Conservation (phyloP, 1,140 invertebrate genomes). For the Patella vulgata region DNA sequence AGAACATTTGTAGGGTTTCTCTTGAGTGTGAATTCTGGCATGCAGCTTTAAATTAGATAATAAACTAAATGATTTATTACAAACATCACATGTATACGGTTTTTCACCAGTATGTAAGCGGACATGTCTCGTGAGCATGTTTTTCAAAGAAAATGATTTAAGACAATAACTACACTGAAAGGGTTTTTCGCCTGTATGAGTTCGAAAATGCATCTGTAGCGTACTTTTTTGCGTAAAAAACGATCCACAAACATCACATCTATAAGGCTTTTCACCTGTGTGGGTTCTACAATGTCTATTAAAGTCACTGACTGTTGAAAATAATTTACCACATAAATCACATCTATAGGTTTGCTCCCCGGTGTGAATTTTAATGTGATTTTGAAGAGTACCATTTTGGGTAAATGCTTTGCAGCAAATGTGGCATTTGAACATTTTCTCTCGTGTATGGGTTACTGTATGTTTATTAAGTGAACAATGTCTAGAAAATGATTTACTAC, state of each 20-base stretch:
- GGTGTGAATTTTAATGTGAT: slow-evolving; percentile 36
- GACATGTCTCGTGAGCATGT: slow-evolving; percentile 96
- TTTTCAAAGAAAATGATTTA: slow-evolving; percentile 90
- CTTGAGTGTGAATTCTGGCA: slow-evolving; percentile 61
- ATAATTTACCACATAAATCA: slow-evolving; percentile 32
- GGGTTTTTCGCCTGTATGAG: slow-evolving; percentile 11
- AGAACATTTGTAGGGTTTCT: slow-evolving; percentile 61
- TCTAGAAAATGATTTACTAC: slow-evolving; percentile 20
- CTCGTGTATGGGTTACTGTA: slow-evolving; percentile 17
- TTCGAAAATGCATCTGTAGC: slow-evolving; percentile 7
- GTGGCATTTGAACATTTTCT: slow-evolving; percentile 18
- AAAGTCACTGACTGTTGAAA: slow-evolving; percentile 13
- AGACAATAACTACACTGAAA: slow-evolving; percentile 74
- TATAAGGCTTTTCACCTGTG: slow-evolving; percentile 56
- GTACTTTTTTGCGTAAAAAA: slow-evolving; percentile 30
- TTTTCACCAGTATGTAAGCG: too few relatives aligned
- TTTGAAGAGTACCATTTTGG: slow-evolving; percentile 10
- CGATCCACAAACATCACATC: slow-evolving; percentile 63
- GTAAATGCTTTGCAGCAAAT: slow-evolving; percentile 25
- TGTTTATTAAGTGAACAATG: slow-evolving; percentile 5
- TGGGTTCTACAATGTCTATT: slow-evolving; percentile 58
- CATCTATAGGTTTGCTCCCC: slow-evolving; percentile 33
- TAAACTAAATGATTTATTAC: too few relatives aligned
- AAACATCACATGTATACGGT: too few relatives aligned
- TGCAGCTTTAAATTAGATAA: slow-evolving; percentile 49